Evolutionary conservation across 2,888 invertebrate genomes (phyloP).

Genomic region (Malthinus seriepunctatus): DNA sequence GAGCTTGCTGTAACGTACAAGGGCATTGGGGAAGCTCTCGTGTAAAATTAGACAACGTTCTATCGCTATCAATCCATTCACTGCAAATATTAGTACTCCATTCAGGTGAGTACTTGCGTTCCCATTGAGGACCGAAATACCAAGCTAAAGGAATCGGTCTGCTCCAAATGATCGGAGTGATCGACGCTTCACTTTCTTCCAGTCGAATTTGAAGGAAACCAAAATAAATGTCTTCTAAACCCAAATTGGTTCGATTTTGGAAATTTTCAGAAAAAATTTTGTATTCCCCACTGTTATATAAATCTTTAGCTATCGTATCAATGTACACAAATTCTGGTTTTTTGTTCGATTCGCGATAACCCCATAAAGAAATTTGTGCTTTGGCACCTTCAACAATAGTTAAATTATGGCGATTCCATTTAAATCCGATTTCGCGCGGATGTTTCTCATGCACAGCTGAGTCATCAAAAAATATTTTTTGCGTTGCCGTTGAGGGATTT

Average conservation of each 20-base stretch:
- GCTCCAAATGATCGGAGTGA: constrained; percentile 76
- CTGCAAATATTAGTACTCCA: constrained; percentile 88
- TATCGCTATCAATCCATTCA: constrained; percentile 86
- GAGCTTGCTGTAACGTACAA: constrained; percentile 87
- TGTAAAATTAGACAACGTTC: constrained; percentile 82
- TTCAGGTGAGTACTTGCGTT: constrained; percentile 71
- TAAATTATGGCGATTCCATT: constrained; percentile 85
- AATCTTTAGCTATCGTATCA: constrained; percentile 69
- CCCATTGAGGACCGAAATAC: constrained; percentile 93
- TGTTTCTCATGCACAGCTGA: constrained; percentile 72
- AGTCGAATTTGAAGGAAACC: constrained; percentile 82
- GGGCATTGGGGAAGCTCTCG: constrained; percentile 86
- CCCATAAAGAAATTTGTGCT: constrained; percentile 84
- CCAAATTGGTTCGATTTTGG: constrained; percentile 68
- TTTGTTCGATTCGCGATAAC: constrained; percentile 84
- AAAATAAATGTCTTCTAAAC: constrained; percentile 76
- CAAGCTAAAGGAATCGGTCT: constrained; percentile 89
- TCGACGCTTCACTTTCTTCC: constrained; percentile 50
- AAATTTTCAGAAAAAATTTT: constrained; percentile 75
- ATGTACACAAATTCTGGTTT: constrained; percentile 81
- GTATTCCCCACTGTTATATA: constrained; percentile 63
- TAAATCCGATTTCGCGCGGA: constrained; percentile 75
- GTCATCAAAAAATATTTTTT: constrained; percentile 81
- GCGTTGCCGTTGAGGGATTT: constrained; percentile 85
- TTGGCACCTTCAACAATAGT: constrained; percentile 77